Evolutionary conservation across 23 tunicate genomes (phyloP).

Genomic region (Pegea sp.): DNA sequence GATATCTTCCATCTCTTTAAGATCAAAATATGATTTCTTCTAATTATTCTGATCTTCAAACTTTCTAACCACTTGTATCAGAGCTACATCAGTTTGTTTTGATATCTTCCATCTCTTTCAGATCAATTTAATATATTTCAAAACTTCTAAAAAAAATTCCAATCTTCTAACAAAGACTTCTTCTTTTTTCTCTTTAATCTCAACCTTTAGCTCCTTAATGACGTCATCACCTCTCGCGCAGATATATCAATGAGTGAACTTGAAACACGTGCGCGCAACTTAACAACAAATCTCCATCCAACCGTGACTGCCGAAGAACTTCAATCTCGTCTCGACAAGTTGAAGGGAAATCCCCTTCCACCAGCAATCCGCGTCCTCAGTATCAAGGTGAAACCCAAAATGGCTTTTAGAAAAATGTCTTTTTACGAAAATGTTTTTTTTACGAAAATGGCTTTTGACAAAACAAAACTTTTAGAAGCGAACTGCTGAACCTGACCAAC

Average conservation of each 20-base stretch:
- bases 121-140: no score
- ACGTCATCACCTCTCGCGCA: no score
- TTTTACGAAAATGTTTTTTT: background rate
- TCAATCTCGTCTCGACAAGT: slow-evolving; percentile 60
- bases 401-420: background rate
- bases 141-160: no score
- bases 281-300: slow-evolving; percentile 24
- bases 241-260: slow-evolving; percentile 47
- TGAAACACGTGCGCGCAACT: slow-evolving; percentile 39
- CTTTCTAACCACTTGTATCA: no score
- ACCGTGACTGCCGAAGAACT: slow-evolving; percentile 47
- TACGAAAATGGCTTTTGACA: background rate
- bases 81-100: no score
- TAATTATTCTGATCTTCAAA: no score
- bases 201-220: no score
- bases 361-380: slow-evolving; percentile 71
- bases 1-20: no score
- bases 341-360: slow-evolving; percentile 64
- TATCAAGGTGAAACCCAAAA: slow-evolving; percentile 16
- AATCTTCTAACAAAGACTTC: no score
- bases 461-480: background rate
- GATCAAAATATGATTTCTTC: no score
- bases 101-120: no score
- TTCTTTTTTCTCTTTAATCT: no score
- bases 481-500: slow-evolving; percentile 9